Conservation (phyloP, 2,888 invertebrate genomes). For the Spicauda simplicius region DNA sequence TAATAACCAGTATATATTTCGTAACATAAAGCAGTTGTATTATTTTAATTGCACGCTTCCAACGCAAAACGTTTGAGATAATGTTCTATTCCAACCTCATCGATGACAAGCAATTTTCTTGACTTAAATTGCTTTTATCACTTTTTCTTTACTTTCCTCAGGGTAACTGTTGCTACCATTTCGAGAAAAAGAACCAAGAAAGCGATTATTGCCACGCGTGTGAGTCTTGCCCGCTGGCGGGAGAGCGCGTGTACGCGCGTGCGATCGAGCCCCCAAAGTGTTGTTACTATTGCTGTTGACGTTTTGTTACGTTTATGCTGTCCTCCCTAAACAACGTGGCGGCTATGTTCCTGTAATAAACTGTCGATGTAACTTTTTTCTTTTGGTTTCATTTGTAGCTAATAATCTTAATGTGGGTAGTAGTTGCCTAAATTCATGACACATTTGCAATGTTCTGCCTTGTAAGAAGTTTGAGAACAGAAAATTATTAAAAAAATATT, state of each 20-base stretch:
- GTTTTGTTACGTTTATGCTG: slow-evolving; percentile 31
- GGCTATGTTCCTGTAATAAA: slow-evolving; percentile 52
- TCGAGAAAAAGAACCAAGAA: slow-evolving; percentile 57
- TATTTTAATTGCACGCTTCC: too few relatives aligned
- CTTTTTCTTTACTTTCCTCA: slow-evolving; percentile 42
- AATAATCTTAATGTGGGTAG: too few relatives aligned
- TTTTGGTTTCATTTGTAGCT: slow-evolving; percentile 3
- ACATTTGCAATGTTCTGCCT: too few relatives aligned
- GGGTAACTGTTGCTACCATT: slow-evolving; percentile 72
- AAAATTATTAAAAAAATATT: too few relatives aligned
- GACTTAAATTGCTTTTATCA: too few relatives aligned
- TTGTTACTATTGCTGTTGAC: slow-evolving; percentile 51
- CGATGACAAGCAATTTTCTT: too few relatives aligned
- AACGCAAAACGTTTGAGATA: too few relatives aligned
- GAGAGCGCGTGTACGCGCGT: slow-evolving; percentile 51
- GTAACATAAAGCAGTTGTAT: too few relatives aligned
- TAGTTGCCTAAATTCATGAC: too few relatives aligned
- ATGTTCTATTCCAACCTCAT: too few relatives aligned
- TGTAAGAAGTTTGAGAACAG: too few relatives aligned
- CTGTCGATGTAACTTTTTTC: slow-evolving; percentile 6
- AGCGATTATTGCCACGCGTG: slow-evolving; percentile 39
- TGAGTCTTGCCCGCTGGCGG: slow-evolving; percentile 46
- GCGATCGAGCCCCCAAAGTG: slow-evolving; percentile 41
- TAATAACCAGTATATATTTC: too few relatives aligned
- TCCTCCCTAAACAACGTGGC: slow-evolving; percentile 56